phyloP scores from a whole-genome alignment of 2,797 vertebrate genomes.

The Mastacembelus armatus region DNA sequence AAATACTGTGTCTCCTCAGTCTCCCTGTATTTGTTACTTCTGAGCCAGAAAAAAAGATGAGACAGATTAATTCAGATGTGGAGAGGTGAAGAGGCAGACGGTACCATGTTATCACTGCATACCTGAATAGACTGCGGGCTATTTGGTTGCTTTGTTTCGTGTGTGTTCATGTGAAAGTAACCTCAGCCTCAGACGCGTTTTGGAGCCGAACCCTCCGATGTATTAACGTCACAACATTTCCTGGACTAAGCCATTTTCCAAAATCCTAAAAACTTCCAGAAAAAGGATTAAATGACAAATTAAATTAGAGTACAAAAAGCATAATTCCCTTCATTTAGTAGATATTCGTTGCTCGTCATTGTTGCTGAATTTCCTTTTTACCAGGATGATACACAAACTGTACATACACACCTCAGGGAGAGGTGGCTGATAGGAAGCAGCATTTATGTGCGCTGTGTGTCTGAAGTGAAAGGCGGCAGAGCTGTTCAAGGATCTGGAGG shows the following conservation, averaged over 20 bases:
- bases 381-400: constrained; percentile 11
- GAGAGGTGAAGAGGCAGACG: not conserved
- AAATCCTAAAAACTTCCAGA: no score
- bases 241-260: constrained; percentile 2
- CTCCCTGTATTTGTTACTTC: no score
- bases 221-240: constrained; percentile 13
- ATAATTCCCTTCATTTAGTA: constrained; percentile 5
- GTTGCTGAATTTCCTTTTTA: constrained; percentile 14
- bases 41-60: not conserved
- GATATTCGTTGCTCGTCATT: constrained; percentile 6
- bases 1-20: no score
- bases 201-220: constrained; percentile 1
- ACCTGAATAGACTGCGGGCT: not conserved
- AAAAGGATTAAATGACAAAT: constrained; percentile 42
- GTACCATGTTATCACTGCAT: not conserved
- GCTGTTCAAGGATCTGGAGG: constrained; percentile 53
- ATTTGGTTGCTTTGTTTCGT: not conserved
- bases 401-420: constrained; percentile 7
- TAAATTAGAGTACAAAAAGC: constrained; percentile 41
- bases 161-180: not conserved
- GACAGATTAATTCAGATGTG: constrained; percentile 7
- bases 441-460: constrained; percentile 26
- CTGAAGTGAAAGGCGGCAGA: constrained; percentile 41
- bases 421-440: constrained; percentile 39
- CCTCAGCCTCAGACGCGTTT: not conserved